These are phyloP conservation scores for Odontocerum albicorne DNA, from an alignment of 2,888 invertebrate species.

Conservation along the genomic window DNA sequence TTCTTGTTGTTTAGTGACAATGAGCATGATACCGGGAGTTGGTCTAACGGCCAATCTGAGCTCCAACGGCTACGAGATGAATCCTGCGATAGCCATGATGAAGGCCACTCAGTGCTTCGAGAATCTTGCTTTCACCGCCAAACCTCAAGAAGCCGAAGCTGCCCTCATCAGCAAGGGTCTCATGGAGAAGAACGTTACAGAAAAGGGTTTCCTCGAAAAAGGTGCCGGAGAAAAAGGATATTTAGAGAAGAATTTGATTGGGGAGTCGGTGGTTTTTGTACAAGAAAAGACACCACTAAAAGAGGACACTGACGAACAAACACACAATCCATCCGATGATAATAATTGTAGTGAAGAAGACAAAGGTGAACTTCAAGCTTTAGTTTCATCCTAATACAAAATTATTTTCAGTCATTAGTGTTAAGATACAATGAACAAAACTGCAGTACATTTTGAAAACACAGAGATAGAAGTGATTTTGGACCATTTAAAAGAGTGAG, in stretches of 20 bases:
- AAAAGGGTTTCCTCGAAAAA: conserved; percentile 46
- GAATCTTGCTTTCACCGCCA: conserved; percentile 52
- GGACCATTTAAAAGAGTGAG: conserved; percentile 23
- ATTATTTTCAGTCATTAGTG: too few relatives aligned
- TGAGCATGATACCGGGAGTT: conserved; percentile 56
- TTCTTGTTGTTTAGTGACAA: conserved; percentile 27
- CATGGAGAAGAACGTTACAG: conserved; percentile 50
- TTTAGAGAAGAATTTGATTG: conserved; percentile 41
- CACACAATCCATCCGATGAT: conserved; percentile 28
- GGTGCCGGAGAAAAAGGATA: not conserved
- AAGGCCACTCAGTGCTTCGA: conserved; percentile 58
- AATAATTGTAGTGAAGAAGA: conserved; percentile 26
- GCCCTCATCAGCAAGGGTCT: conserved; percentile 38
- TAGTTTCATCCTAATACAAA: conserved; percentile 26
- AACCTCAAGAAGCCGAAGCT: conserved; percentile 41
- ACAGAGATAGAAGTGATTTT: conserved; percentile 4
- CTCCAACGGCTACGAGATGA: conserved; percentile 67
- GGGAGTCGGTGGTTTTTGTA: conserved; percentile 42
- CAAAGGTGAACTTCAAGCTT: conserved; percentile 28
- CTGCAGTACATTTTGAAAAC: too few relatives aligned
- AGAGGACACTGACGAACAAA: conserved; percentile 35
- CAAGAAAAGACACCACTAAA: conserved; percentile 53
- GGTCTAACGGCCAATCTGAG: conserved; percentile 67
- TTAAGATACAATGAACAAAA: too few relatives aligned
- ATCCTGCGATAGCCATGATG: conserved; percentile 64